Percentiles rank a stretch among this genome's conserved stretches.
Conservation (phyloP, 2,888 invertebrate genomes). For the Polymixis lichenea region DNA sequence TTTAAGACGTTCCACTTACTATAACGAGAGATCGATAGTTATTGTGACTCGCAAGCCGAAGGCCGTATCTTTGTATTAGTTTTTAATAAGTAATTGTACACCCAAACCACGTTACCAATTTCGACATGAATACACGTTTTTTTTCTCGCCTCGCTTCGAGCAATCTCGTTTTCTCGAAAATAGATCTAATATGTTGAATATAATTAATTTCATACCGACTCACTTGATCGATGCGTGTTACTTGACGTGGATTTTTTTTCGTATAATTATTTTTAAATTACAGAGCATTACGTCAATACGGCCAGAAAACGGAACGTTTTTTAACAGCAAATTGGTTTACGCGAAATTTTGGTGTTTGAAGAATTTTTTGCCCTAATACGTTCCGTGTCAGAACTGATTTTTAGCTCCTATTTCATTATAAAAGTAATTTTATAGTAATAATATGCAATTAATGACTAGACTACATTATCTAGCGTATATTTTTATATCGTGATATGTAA, state of each 20-base stretch:
- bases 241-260: slow-evolving; percentile 75
- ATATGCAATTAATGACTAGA: slow-evolving; percentile 74
- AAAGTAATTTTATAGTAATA: slow-evolving; percentile 80
- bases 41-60: slow-evolving; percentile 74
- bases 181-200: slow-evolving; percentile 89
- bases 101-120: slow-evolving; percentile 85
- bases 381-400: slow-evolving; percentile 69
- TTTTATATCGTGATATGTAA: slow-evolving; percentile 72
- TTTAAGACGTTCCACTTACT: slow-evolving; percentile 72
- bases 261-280: slow-evolving; percentile 89
- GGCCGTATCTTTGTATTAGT: slow-evolving; percentile 83
- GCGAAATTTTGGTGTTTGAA: slow-evolving; percentile 82
- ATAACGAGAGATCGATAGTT: slow-evolving; percentile 74
- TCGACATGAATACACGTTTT: slow-evolving; percentile 86
- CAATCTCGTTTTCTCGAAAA: slow-evolving; percentile 90
- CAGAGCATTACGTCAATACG: slow-evolving; percentile 85
- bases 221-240: slow-evolving; percentile 88
- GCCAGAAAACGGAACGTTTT: slow-evolving; percentile 82
- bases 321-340: slow-evolving; percentile 81
- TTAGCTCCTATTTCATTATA: slow-evolving; percentile 78
- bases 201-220: slow-evolving; percentile 88
- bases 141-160: slow-evolving; percentile 82
- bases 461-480: slow-evolving; percentile 69
- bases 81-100: slow-evolving; percentile 89
- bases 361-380: slow-evolving; percentile 73